Conservation (phyloP, 2,888 invertebrate genomes). For the Crepidodera aurea region DNA sequence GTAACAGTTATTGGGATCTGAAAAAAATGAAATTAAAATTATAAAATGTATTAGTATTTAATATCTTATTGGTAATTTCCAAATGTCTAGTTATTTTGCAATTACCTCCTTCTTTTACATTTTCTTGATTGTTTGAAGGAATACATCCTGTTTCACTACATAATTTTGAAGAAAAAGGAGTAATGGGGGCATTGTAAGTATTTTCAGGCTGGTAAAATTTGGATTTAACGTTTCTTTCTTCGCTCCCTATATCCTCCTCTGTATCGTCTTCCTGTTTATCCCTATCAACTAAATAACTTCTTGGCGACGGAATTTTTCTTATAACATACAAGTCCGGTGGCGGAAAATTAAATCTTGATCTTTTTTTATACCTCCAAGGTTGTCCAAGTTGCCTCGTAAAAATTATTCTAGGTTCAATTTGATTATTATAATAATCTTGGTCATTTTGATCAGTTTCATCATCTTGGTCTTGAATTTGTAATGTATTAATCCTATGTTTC, state of each 20-base stretch:
- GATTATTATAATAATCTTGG: no score
- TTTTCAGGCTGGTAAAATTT: background rate
- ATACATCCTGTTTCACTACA: no score
- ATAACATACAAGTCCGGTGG: constrained; percentile 4
- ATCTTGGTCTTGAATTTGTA: background rate
- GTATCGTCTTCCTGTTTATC: background rate
- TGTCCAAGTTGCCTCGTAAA: background rate
- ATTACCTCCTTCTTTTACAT: no score
- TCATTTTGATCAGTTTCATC: background rate
- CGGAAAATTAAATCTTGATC: background rate
- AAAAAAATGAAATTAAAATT: background rate
- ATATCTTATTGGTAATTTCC: no score
- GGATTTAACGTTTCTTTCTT: no score
- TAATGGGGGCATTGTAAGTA: no score
- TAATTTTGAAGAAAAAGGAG: no score
- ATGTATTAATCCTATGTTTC: no score
- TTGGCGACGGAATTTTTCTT: background rate
- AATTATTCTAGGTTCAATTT: background rate
- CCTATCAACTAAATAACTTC: constrained; percentile 1
- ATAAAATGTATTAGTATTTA: no score
- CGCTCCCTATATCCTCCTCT: background rate
- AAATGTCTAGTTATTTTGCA: no score
- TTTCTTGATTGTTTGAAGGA: no score
- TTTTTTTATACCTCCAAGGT: background rate
- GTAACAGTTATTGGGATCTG: constrained; percentile 11